phyloP scores from a whole-genome alignment of 1,140 invertebrate species.

The Bombus difficillimus region DNA sequence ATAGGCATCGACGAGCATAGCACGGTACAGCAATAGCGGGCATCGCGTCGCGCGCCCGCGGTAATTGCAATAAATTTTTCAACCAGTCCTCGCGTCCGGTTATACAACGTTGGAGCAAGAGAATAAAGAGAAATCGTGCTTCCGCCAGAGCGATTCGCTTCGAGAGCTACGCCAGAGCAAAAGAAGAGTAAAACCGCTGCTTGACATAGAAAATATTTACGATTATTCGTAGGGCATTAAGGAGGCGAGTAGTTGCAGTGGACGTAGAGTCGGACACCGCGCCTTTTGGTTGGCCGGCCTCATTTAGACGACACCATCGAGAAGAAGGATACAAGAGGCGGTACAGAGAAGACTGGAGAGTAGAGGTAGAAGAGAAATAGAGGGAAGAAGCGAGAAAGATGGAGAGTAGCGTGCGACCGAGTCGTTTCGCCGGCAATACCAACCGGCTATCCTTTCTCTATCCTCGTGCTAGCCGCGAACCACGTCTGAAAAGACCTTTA shows the following conservation, averaged over 20 bases:
- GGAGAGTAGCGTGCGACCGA: not conserved
- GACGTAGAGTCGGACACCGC: constrained; percentile 7
- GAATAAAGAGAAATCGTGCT: not conserved
- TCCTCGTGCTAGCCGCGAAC: not conserved
- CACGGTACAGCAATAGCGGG: too few species aligned
- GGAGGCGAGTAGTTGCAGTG: constrained; percentile 36
- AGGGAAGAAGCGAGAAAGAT: not conserved
- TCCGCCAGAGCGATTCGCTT: not conserved
- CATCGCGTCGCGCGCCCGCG: not conserved
- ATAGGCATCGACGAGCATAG: constrained; percentile 46
- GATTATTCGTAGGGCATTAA: constrained; percentile 66
- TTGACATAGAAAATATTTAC: constrained; percentile 64
- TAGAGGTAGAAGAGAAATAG: not conserved
- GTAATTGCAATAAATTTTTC: constrained; percentile 64
- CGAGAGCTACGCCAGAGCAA: not conserved
- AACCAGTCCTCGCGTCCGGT: constrained; percentile 1
- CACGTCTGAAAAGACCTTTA: constrained; percentile 68
- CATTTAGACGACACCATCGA: constrained; percentile 40
- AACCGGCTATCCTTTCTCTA: constrained; percentile 11
- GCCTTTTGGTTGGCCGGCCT: constrained; percentile 40
- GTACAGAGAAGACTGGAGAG: too few species aligned
- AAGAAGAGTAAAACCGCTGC: constrained; percentile 27
- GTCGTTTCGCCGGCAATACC: constrained; percentile 10
- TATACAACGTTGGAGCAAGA: not conserved
- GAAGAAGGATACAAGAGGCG: not conserved